phyloP scores from a whole-genome alignment of 2,888 invertebrate genomes.

The Papilio gigon region DNA sequence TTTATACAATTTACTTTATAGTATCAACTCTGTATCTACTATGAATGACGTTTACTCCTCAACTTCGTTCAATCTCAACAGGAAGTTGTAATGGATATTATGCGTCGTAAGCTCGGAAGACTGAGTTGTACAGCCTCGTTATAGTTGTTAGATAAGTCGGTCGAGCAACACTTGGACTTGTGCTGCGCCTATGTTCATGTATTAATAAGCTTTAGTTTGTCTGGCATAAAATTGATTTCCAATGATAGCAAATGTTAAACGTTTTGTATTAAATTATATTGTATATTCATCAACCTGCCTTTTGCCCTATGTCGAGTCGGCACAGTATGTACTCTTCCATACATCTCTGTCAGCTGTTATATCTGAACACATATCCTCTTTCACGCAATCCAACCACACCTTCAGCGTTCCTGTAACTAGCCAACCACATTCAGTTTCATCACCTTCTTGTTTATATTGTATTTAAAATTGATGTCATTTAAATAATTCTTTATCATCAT shows the following conservation, averaged over 20 bases:
- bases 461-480: background rate
- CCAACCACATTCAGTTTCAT: too few species aligned
- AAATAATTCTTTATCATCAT: too few species aligned
- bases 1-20: too few species aligned
- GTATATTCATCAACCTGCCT: too few species aligned
- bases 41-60: background rate
- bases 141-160: conserved; percentile 11
- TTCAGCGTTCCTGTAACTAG: too few species aligned
- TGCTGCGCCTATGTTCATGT: background rate
- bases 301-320: too few species aligned
- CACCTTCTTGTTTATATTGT: too few species aligned
- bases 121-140: conserved; percentile 1
- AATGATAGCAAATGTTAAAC: background rate
- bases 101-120: background rate
- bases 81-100: conserved; percentile 5
- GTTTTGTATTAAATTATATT: background rate
- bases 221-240: background rate
- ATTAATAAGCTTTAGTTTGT: background rate
- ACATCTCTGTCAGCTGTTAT: too few species aligned
- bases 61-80: background rate
- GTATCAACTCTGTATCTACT: too few species aligned
- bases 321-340: too few species aligned
- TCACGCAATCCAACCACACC: too few species aligned
- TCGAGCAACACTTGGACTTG: background rate
- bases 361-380: too few species aligned